Conservation (phyloP, 2,113 vertebrate species). For the Ctenomys sociabilis region DNA sequence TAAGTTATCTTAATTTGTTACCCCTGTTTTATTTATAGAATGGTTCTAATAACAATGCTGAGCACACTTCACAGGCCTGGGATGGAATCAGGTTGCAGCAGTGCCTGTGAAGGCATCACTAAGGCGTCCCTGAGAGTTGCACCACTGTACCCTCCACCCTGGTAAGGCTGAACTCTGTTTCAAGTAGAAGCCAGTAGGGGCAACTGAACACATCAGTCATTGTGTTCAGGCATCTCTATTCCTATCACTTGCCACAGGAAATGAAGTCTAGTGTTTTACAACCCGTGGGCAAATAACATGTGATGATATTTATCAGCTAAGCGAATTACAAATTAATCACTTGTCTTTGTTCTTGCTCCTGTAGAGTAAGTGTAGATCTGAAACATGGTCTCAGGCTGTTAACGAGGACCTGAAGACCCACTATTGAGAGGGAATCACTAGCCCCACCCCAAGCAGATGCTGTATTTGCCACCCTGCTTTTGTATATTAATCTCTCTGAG, state of each 20-base stretch:
- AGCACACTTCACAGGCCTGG: background rate
- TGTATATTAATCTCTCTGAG: slow-evolving; percentile 63
- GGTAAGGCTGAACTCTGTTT: background rate
- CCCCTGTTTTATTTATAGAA: background rate
- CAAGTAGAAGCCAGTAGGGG: slow-evolving; percentile 15
- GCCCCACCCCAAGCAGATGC: slow-evolving; percentile 62
- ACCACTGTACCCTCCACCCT: background rate
- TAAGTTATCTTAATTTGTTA: background rate
- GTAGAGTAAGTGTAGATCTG: slow-evolving; percentile 41
- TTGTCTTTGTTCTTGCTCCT: slow-evolving; percentile 59
- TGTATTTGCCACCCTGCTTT: slow-evolving; percentile 22
- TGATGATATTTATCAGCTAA: slow-evolving; percentile 55
- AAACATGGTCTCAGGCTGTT: slow-evolving; percentile 54
- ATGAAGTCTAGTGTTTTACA: slow-evolving; percentile 2
- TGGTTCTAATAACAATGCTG: background rate
- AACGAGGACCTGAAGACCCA: slow-evolving; percentile 36
- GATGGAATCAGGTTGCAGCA: background rate
- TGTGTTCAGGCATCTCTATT: background rate
- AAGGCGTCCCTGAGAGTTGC: background rate
- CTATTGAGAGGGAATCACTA: background rate
- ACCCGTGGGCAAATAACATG: slow-evolving; percentile 60
- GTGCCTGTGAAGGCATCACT: background rate
- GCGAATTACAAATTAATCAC: slow-evolving; percentile 55
- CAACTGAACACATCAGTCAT: slow-evolving; percentile 27
- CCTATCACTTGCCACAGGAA: slow-evolving; percentile 53